Conservation (phyloP, 2,113 vertebrate genomes). For the Maccullochella peelii region DNA sequence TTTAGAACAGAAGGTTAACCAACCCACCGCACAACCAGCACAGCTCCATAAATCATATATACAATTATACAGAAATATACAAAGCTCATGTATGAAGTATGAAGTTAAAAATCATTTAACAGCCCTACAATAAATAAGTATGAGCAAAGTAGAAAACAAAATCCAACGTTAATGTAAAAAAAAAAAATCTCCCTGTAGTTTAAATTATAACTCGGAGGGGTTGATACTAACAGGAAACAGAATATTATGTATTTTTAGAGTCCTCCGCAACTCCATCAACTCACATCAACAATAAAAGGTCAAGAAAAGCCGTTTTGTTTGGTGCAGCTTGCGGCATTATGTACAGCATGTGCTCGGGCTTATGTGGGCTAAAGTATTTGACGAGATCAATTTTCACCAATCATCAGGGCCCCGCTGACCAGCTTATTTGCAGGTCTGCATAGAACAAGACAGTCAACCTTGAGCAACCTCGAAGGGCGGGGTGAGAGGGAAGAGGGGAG, state of each 20-base stretch:
- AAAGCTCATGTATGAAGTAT: not conserved
- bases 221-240: not conserved
- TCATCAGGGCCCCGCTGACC: not conserved
- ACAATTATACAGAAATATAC: too few relatives aligned
- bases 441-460: slow-evolving; percentile 17
- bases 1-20: not conserved
- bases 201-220: not conserved
- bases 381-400: slow-evolving; percentile 16
- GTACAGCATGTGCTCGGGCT: not conserved
- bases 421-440: slow-evolving; percentile 7
- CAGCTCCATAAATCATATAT: not conserved
- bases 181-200: not conserved
- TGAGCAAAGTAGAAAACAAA: not conserved
- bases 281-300: not conserved
- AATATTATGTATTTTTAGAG: not conserved
- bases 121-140: not conserved
- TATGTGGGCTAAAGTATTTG: not conserved
- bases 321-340: not conserved
- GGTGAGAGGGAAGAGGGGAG: not conserved
- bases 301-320: not conserved
- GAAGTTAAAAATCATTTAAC: not conserved
- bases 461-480: slow-evolving; percentile 12
- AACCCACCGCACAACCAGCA: not conserved
- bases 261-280: not conserved
- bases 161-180: not conserved